These are phyloP conservation scores for Sylvilagus floridanus DNA, from an alignment of 2,797 vertebrate genomes.

Conservation along the genomic window DNA sequence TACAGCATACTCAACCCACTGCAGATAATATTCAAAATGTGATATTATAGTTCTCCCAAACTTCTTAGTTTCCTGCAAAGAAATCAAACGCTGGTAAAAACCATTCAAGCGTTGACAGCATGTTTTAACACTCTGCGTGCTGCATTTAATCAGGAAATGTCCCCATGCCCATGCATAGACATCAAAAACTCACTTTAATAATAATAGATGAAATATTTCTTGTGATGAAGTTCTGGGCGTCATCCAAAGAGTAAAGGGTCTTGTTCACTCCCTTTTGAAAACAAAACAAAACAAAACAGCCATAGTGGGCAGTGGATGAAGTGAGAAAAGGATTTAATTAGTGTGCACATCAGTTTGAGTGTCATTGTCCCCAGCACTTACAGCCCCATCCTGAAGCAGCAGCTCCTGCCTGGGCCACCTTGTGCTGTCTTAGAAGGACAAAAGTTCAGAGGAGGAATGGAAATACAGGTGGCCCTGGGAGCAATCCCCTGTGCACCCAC, in stretches of 20 bases:
- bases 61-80: slow-evolving; percentile 91
- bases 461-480: too few species aligned
- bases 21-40: slow-evolving; percentile 94
- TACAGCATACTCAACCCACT: slow-evolving; percentile 95
- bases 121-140: too few species aligned
- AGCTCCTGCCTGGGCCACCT: too few species aligned
- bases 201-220: slow-evolving; percentile 91
- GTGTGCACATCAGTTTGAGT: background rate
- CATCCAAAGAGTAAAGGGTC: slow-evolving; percentile 89
- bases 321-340: background rate
- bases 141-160: fast-evolving
- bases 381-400: too few species aligned
- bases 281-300: slow-evolving; percentile 31
- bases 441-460: too few species aligned
- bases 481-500: too few species aligned
- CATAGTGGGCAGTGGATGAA: fast-evolving
- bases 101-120: background rate
- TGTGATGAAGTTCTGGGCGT: slow-evolving; percentile 93
- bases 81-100: background rate
- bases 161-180: background rate
- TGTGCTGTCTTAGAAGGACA: too few species aligned
- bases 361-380: background rate
- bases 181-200: slow-evolving; percentile 88
- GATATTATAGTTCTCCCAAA: slow-evolving; percentile 91
- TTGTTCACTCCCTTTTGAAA: slow-evolving; percentile 91